Evolutionary conservation across 2,113 vertebrate genomes (phyloP).

Genomic region (Suncus etruscus): DNA sequence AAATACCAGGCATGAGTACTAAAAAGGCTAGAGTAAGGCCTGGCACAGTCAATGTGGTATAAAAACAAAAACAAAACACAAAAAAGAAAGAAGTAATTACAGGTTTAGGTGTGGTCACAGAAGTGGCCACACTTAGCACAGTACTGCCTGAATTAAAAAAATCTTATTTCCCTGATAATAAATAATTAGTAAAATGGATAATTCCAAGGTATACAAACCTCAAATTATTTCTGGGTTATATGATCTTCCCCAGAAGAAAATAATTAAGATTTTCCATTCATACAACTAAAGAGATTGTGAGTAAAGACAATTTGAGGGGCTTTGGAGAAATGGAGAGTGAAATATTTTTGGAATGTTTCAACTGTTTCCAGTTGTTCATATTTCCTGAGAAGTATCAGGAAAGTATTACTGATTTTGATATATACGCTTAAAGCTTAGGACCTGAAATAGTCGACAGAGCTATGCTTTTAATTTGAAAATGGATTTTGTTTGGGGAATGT

Average conservation of each 20-base stretch:
- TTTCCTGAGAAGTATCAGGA: slow-evolving; percentile 79
- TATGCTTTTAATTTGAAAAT: slow-evolving; percentile 77
- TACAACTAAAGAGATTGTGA: neutral
- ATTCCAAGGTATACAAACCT: neutral
- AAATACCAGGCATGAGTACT: too few species aligned
- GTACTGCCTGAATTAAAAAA: too few species aligned
- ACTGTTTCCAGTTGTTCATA: slow-evolving; percentile 82
- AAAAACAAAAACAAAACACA: too few species aligned
- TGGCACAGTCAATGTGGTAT: too few species aligned
- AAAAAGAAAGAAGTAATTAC: neutral
- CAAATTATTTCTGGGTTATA: neutral
- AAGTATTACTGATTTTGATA: slow-evolving; percentile 81
- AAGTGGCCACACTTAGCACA: neutral
- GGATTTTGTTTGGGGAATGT: slow-evolving; percentile 72
- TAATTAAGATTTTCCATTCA: slow-evolving; percentile 43
- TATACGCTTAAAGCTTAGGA: slow-evolving; percentile 80
- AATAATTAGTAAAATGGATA: slow-evolving; percentile 20
- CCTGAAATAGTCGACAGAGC: slow-evolving; percentile 81
- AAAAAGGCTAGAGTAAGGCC: too few species aligned
- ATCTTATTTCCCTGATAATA: neutral
- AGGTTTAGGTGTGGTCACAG: neutral
- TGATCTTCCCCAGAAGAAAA: neutral
- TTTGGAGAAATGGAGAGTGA: neutral
- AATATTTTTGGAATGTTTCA: slow-evolving; percentile 76
- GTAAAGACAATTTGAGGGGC: neutral